Evolutionary conservation across 1,140 invertebrate species (phyloP).

Genomic region (Drosophila leontia): DNA sequence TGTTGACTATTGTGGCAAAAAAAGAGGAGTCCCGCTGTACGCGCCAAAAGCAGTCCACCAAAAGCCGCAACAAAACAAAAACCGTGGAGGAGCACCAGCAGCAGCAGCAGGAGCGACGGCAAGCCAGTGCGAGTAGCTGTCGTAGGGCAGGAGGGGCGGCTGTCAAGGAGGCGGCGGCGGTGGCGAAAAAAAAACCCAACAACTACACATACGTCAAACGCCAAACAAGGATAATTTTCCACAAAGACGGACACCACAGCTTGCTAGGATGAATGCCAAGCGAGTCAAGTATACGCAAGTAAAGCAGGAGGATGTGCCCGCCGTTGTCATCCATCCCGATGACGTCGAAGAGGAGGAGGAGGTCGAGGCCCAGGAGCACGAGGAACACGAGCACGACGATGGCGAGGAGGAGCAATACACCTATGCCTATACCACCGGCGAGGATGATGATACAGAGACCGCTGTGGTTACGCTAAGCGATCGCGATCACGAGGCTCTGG

Average conservation of each 20-base stretch:
- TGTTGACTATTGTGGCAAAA: slow-evolving; percentile 57
- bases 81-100: neutral
- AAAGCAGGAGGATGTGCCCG: slow-evolving; percentile 76
- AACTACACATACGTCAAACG: neutral
- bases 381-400: slow-evolving; percentile 9
- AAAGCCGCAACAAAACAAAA: neutral
- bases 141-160: slow-evolving; percentile 5
- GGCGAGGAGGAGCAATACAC: slow-evolving; percentile 65
- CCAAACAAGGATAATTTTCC: neutral
- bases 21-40: slow-evolving; percentile 19
- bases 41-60: slow-evolving; percentile 36
- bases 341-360: slow-evolving; percentile 36
- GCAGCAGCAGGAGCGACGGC: neutral
- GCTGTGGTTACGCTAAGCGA: slow-evolving; percentile 68
- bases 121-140: neutral
- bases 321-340: slow-evolving; percentile 70
- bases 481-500: slow-evolving; percentile 61
- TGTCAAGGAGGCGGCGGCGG: slow-evolving; percentile 8
- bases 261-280: slow-evolving; percentile 69
- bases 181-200: neutral
- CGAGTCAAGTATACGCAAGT: slow-evolving; percentile 63
- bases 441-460: slow-evolving; percentile 69
- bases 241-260: neutral
- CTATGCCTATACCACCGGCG: slow-evolving; percentile 70
- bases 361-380: slow-evolving; percentile 16